These are phyloP conservation scores for Trissonchulus latispiculum DNA, from an alignment of 2,888 invertebrate species.

Conservation along the genomic window DNA sequence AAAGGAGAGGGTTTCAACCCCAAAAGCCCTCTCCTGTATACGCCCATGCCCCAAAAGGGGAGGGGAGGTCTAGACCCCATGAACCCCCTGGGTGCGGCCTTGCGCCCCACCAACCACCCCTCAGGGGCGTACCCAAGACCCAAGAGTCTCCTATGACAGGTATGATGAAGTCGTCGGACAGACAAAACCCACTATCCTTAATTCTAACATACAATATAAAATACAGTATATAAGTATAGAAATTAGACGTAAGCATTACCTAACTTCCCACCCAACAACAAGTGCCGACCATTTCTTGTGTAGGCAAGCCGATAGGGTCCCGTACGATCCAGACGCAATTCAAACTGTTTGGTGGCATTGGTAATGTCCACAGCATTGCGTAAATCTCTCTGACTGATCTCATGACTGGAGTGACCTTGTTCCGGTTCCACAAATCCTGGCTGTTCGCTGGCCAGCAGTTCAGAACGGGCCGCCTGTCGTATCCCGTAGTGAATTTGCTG, in stretches of 20 bases:
- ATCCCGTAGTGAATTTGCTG: not conserved
- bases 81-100: too few species aligned
- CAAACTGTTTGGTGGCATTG: slow-evolving; percentile 64
- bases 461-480: slow-evolving; percentile 16
- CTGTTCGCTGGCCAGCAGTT: slow-evolving; percentile 20
- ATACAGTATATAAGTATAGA: too few species aligned
- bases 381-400: slow-evolving; percentile 61
- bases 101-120: too few species aligned
- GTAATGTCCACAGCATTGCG: slow-evolving; percentile 71
- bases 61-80: too few species aligned
- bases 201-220: too few species aligned
- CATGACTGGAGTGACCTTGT: not conserved
- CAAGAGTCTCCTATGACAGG: too few species aligned
- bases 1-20: too few species aligned
- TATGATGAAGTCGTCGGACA: too few species aligned
- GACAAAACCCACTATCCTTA: too few species aligned
- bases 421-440: slow-evolving; percentile 6
- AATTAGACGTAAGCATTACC: slow-evolving; percentile 49
- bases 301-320: slow-evolving; percentile 51
- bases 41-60: too few species aligned
- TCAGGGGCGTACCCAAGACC: too few species aligned
- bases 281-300: slow-evolving; percentile 48
- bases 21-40: too few species aligned
- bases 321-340: slow-evolving; percentile 47
- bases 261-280: slow-evolving; percentile 70